A percentile compares a stretch with the other conserved stretches of the same genome.
Evolutionary conservation across 2,888 invertebrate genomes (phyloP).

Genomic region (Lysandra bellargus): DNA sequence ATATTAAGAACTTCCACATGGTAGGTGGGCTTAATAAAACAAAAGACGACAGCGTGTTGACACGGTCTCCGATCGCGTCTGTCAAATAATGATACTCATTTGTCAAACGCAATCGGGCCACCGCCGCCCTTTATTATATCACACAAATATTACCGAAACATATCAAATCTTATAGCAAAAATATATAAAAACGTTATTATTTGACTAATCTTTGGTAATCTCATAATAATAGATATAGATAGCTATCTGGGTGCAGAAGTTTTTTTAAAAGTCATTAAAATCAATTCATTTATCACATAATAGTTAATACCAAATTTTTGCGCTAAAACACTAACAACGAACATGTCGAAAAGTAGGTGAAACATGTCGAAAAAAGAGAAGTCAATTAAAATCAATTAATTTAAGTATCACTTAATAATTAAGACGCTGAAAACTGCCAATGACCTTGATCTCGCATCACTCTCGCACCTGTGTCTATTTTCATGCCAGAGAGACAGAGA

Average conservation of each 20-base stretch:
- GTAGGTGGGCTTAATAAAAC: conserved; percentile 74
- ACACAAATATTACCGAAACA: neutral
- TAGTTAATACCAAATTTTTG: too few relatives aligned
- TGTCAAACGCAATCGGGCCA: conserved; percentile 70
- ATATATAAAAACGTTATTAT: neutral
- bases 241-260: too few relatives aligned
- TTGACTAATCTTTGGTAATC: neutral
- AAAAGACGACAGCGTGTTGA: conserved; percentile 76
- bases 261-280: neutral
- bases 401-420: too few relatives aligned
- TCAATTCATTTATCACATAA: too few relatives aligned
- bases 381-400: too few relatives aligned
- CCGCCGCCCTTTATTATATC: conserved; percentile 16
- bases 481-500: too few relatives aligned
- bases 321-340: too few relatives aligned
- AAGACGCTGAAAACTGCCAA: too few relatives aligned
- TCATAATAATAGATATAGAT: neutral
- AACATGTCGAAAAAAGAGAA: too few relatives aligned
- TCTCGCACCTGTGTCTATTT: too few relatives aligned
- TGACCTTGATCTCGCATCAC: too few relatives aligned
- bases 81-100: conserved; percentile 79
- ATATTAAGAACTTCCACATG: conserved; percentile 47
- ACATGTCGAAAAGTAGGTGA: too few relatives aligned
- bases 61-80: conserved; percentile 67
- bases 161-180: neutral